A percentile compares a stretch with the other conserved stretches of the same genome.
Conservation (phyloP, 2,888 invertebrate genomes). For the Electrophaes corylata region DNA sequence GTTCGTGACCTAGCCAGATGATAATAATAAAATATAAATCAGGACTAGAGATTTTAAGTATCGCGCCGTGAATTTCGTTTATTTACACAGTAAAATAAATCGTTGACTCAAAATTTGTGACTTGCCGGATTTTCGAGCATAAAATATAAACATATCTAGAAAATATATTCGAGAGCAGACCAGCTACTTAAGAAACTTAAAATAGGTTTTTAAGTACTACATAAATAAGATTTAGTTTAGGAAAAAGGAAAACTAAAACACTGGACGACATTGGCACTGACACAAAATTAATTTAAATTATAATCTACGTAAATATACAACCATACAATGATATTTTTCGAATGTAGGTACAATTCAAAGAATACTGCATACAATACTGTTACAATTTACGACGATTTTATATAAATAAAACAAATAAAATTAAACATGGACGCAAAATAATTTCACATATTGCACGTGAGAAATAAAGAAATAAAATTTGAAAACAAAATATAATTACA, state of each 20-base stretch:
- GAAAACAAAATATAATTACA: slow-evolving; percentile 35
- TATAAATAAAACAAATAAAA: slow-evolving; percentile 52
- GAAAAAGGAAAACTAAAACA: slow-evolving; percentile 47
- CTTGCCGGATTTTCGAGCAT: slow-evolving; percentile 41
- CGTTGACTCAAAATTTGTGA: slow-evolving; percentile 70
- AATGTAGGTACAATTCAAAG: slow-evolving; percentile 51
- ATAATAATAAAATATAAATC: slow-evolving; percentile 45
- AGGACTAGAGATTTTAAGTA: slow-evolving; percentile 81
- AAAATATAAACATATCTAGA: slow-evolving; percentile 15
- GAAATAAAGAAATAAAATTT: slow-evolving; percentile 50
- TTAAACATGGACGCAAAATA: slow-evolving; percentile 79
- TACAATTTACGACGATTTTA: slow-evolving; percentile 65
- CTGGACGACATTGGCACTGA: slow-evolving; percentile 66
- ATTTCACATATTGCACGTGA: slow-evolving; percentile 80
- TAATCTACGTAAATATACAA: slow-evolving; percentile 35
- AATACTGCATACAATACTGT: slow-evolving; percentile 78
- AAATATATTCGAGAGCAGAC: slow-evolving; percentile 23
- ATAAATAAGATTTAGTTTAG: slow-evolving; percentile 21
- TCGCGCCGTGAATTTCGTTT: slow-evolving; percentile 71
- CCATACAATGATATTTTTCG: slow-evolving; percentile 43
- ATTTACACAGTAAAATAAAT: slow-evolving; percentile 54
- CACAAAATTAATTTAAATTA: slow-evolving; percentile 57
- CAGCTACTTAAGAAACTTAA: slow-evolving; percentile 28
- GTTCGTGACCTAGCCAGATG: slow-evolving; percentile 60
- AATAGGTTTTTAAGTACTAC: slow-evolving; percentile 12